Base-by-base conservation (phyloP, 1,140 invertebrate species). In the Wasmannia auropunctata region DNA sequence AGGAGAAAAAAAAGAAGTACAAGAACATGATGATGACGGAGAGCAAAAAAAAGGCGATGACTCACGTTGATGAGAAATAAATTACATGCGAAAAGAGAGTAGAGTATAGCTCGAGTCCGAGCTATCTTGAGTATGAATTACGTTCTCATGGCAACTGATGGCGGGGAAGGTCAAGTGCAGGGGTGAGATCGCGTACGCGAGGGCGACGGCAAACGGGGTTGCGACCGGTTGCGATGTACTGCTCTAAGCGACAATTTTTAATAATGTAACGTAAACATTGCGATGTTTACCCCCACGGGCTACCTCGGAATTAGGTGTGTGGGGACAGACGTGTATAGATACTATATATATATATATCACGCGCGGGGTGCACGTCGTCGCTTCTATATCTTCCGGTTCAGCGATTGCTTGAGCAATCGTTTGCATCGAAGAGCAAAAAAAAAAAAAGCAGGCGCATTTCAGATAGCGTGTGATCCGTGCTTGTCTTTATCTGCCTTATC, bases 11-110 rank as follows among this genome's bases (percentile, higher is more conserved):
- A n/a, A n/a, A 63, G 31, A 37, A n/a, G 7, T 34, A 34, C 19
- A 63, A 58, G 5, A 46, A 11, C 11, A 46, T 46, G 51, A 70
- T 51, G 3, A 83, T 6, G 37, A 56, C 14, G 0, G 60, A 72
- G 4, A 46, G 8, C 1, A 79, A 58, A 72, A 63, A 43, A 25
- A 70, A 40, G 22, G n/a, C 14, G n/a, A 83, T 72, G 51, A 74
- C 19, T 58, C 51, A 58, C n/a, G 7, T 34, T 34, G 67, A 81
- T 56, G 49, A 74, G 79, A 43, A 83, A 83, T 83, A 83, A 83
- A 74, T 83, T 74, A 74, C 28, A 72, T 19, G n/a, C 56, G 22
- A 22, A 72, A 74, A 25, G 28, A 22, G 25, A 69, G n/a, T 25
- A 14, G 16, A 81, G 3, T 43, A 58, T 46, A 72, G 16, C 10